These are phyloP conservation scores for Thereva unica DNA, from an alignment of 2,888 invertebrate species.

Conservation along the genomic window DNA sequence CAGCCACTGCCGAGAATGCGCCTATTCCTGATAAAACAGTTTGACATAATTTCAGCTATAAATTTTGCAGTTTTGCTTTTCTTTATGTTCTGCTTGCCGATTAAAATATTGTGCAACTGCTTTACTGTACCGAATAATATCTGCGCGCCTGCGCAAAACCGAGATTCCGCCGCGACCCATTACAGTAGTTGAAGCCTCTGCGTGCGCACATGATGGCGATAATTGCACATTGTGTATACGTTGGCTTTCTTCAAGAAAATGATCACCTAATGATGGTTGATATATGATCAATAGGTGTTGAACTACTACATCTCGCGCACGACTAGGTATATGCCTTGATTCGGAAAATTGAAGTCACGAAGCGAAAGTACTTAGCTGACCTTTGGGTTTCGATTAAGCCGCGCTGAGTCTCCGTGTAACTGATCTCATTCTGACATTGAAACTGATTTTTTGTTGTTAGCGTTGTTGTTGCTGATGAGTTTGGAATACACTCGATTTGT, in stretches of 20 bases:
- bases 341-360: constrained; percentile 37
- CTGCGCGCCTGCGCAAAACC: not conserved
- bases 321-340: constrained; percentile 26
- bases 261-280: constrained; percentile 33
- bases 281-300: constrained; percentile 29
- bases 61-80: constrained; percentile 22
- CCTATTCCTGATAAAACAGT: constrained; percentile 28
- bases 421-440: constrained; percentile 31
- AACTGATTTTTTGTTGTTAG: too few species aligned
- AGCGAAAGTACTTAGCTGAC: constrained; percentile 32
- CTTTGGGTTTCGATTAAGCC: constrained; percentile 9
- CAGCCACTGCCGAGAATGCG: constrained; percentile 13
- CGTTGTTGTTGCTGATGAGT: too few species aligned
- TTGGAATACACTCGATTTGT: too few species aligned
- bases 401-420: constrained; percentile 5
- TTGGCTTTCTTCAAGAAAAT: constrained; percentile 33
- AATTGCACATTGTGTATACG: constrained; percentile 33
- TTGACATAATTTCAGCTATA: constrained; percentile 33
- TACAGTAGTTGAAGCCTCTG: constrained; percentile 22
- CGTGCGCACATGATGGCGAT: constrained; percentile 29
- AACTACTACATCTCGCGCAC: constrained; percentile 33
- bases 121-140: constrained; percentile 1
- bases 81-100: not conserved
- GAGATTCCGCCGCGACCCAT: constrained; percentile 9
- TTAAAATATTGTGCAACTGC: constrained; percentile 31